phyloP scores from a whole-genome alignment of 1,140 invertebrate species.

The Psilanteris sp. region DNA sequence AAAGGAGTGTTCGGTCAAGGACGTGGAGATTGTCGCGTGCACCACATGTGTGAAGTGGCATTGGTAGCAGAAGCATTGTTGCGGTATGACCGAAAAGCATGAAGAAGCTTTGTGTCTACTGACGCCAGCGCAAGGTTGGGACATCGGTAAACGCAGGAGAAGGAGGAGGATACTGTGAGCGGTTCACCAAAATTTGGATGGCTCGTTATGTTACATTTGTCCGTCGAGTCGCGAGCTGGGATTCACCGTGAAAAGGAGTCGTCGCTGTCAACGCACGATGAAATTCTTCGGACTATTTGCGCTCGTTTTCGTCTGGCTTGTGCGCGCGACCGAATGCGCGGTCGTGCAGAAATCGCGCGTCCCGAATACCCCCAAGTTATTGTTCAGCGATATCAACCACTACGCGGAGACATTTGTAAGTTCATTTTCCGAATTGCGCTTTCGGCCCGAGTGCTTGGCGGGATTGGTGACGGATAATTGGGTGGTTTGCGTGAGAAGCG shows the following conservation, averaged over 20 bases:
- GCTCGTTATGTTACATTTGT: slow-evolving; percentile 50
- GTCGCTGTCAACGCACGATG: slow-evolving; percentile 19
- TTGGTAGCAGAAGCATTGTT: slow-evolving; percentile 24
- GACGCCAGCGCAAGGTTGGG: slow-evolving; percentile 35
- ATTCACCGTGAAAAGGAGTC: slow-evolving; percentile 39
- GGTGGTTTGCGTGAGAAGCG: too few species aligned
- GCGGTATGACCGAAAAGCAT: slow-evolving; percentile 40
- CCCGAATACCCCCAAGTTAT: slow-evolving; percentile 19
- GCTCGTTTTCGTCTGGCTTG: slow-evolving; percentile 6
- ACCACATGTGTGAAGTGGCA: slow-evolving; percentile 21
- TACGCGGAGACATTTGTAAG: slow-evolving; percentile 42
- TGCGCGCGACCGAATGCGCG: slow-evolving; percentile 21
- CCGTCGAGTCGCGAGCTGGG: slow-evolving; percentile 33
- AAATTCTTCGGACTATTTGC: slow-evolving; percentile 22
- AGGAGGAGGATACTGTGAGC: slow-evolving; percentile 49
- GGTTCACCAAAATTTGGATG: slow-evolving; percentile 50
- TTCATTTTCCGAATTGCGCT: too few species aligned
- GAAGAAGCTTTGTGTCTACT: slow-evolving; percentile 19
- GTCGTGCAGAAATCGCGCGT: background rate
- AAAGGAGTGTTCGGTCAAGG: slow-evolving; percentile 50
- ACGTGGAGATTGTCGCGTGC: slow-evolving; percentile 18
- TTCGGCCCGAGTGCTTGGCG: too few species aligned
- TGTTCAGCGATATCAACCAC: background rate
- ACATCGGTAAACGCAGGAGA: slow-evolving; percentile 34
- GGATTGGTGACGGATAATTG: too few species aligned